Base-by-base conservation (phyloP, 30 jellyfish, hydroid and myxozoan species). In the Phacellophora camtschatica region DNA sequence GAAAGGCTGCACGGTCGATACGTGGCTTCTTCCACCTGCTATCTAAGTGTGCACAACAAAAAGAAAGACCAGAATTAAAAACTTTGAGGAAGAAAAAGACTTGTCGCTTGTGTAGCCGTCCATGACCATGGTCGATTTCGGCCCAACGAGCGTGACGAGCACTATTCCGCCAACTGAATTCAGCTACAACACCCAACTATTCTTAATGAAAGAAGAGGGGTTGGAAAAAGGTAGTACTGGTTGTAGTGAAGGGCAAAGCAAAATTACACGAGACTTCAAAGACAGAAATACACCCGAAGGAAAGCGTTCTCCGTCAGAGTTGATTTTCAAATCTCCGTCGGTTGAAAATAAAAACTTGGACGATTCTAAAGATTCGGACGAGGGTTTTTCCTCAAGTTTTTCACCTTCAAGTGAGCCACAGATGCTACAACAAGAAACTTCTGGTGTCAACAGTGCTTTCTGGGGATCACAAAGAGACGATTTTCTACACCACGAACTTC, bases 41-140 rank as follows among this genome's bases (percentile, higher is more conserved):
- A 54, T 63, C 64, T 80, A 64, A 84, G 88, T 59, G 73, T 67
- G 95, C 79, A 73, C 81, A 73, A 84, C 95, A 84, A 84, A 72
- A 84, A 71, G 69, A 50, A 64, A 61, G 90, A 78, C 77, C 78
- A 72, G 74, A 71, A 63, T 65, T 42, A 71, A 84, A 84, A 71
- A 39, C 59, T 30, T 20, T 36, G 77, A 46, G 61, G 11, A 28
- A 46, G 61, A 23, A 25, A 68, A 50, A 28, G 77, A 82, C 84
- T 82, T 82, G 93, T 82, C 68, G 88, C 88, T 84, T 84, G 95
- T 84, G 95, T 84, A 84, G 58, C 85, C 85, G 95, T 84, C 95
- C 97, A 78, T 88, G 91, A 76, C 95, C 91, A 94, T 94, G 99
- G 99, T 88, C 96, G 99, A 94, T 81, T 94, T 71, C 89, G 99